phyloP scores from a whole-genome alignment of 2,797 vertebrate genomes.

The Pantherophis vulpinus region DNA sequence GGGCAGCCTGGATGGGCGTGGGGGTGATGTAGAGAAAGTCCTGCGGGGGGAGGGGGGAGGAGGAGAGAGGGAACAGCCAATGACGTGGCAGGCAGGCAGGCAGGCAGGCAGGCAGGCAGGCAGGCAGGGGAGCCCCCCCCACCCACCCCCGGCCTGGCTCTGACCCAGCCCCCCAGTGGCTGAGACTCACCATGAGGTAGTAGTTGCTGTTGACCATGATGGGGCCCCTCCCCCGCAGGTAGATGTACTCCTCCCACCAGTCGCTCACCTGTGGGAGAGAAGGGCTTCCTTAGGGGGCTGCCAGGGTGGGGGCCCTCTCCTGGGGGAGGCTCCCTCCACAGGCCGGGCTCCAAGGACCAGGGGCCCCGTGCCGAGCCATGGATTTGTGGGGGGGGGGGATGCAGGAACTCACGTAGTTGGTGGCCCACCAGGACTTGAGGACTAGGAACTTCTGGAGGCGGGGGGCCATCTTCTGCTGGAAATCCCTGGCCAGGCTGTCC shows the following conservation, averaged over 20 bases:
- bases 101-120: no score
- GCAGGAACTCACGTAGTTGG: slow-evolving; percentile 85
- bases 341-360: neutral
- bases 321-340: neutral
- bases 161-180: no score
- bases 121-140: neutral
- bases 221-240: slow-evolving; percentile 84
- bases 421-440: slow-evolving; percentile 92
- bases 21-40: slow-evolving; percentile 85
- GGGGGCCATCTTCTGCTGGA: slow-evolving; percentile 78
- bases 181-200: slow-evolving; percentile 65
- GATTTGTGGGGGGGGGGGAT: no score
- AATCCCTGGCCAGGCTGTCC: slow-evolving; percentile 83
- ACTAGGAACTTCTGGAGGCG: slow-evolving; percentile 87
- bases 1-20: slow-evolving; percentile 82
- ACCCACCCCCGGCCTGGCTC: neutral
- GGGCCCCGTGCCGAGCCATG: no score
- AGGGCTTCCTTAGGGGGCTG: neutral
- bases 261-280: slow-evolving; percentile 83
- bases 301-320: neutral
- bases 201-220: slow-evolving; percentile 99
- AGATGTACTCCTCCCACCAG: slow-evolving; percentile 97
- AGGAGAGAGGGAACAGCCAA: neutral
- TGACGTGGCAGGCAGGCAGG: neutral
- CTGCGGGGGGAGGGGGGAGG: slow-evolving; percentile 58